phyloP scores from a whole-genome alignment of 2,113 vertebrate species.

The Octodon degus region DNA sequence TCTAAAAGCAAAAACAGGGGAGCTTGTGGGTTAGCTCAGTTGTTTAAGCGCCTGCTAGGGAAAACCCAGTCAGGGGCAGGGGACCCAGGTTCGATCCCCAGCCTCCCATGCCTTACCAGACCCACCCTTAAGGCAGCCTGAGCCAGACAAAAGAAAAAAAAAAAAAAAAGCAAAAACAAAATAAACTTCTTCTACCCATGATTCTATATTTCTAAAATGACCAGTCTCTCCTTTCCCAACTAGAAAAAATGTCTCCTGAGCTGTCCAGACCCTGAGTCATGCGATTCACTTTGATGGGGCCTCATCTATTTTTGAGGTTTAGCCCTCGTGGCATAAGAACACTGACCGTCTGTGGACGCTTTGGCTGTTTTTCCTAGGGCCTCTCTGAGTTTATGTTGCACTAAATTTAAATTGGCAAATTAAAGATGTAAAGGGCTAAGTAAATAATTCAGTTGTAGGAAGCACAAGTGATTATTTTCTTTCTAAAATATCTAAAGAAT shows the following conservation, averaged over 20 bases:
- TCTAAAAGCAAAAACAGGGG: neutral
- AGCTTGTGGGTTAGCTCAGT: too few species aligned
- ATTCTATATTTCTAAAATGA: conserved; percentile 55
- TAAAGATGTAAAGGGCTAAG: conserved; percentile 61
- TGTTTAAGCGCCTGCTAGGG: too few species aligned
- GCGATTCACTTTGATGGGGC: conserved; percentile 71
- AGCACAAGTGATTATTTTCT: conserved; percentile 28
- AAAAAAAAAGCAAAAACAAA: conserved; percentile 39
- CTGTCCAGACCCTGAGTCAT: conserved; percentile 80
- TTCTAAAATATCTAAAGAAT: conserved; percentile 58
- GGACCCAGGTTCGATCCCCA: too few species aligned
- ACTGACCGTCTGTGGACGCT: conserved; percentile 68
- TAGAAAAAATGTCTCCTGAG: conserved; percentile 6
- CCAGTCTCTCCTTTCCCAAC: conserved; percentile 38
- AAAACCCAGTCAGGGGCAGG: too few species aligned
- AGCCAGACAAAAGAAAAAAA: too few species aligned
- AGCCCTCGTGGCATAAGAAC: conserved; percentile 68
- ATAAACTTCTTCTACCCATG: conserved; percentile 19
- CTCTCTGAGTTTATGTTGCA: conserved; percentile 63
- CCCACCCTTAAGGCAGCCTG: too few species aligned
- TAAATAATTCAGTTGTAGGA: conserved; percentile 71
- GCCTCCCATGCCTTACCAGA: too few species aligned
- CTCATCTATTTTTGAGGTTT: conserved; percentile 78
- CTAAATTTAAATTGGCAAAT: conserved; percentile 77
- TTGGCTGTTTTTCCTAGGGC: conserved; percentile 61